Evolutionary conservation across 2,888 invertebrate species (phyloP).

Genomic region (Suillia variegata): DNA sequence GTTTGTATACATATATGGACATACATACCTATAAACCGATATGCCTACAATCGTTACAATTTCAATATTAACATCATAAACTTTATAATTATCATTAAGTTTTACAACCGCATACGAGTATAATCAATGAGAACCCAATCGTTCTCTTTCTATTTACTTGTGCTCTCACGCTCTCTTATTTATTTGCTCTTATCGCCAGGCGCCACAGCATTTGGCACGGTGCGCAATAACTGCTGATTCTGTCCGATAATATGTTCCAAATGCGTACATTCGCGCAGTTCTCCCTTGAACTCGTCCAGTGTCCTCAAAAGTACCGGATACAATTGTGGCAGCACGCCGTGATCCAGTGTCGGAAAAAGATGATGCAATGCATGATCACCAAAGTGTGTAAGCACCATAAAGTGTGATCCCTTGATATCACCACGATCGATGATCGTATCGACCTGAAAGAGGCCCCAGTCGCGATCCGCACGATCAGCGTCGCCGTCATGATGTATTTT

Average conservation of each 20-base stretch:
- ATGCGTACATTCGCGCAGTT: constrained; percentile 61
- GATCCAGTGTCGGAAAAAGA: constrained; percentile 79
- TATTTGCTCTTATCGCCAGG: constrained; percentile 35
- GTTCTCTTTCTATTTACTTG: too few species aligned
- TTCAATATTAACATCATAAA: too few species aligned
- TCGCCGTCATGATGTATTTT: constrained; percentile 79
- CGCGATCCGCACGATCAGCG: constrained; percentile 61
- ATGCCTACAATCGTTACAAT: too few species aligned
- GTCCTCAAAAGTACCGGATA: constrained; percentile 63
- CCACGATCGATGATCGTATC: constrained; percentile 74
- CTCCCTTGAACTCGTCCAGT: constrained; percentile 45
- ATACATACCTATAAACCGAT: too few species aligned
- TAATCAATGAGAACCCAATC: too few species aligned
- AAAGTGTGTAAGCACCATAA: constrained; percentile 72
- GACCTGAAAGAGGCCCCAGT: constrained; percentile 79
- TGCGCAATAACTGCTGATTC: constrained; percentile 66
- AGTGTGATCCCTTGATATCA: constrained; percentile 69
- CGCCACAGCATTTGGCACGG: constrained; percentile 54
- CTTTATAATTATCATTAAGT: too few species aligned
- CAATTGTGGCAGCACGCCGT: constrained; percentile 70
- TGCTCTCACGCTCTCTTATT: constrained; percentile 15
- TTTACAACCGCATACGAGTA: too few species aligned
- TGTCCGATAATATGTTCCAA: constrained; percentile 70
- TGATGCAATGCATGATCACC: constrained; percentile 82
- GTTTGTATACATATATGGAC: too few species aligned